phyloP scores from a whole-genome alignment of 2,888 invertebrate genomes.

The Pyrochroa serraticornis region DNA sequence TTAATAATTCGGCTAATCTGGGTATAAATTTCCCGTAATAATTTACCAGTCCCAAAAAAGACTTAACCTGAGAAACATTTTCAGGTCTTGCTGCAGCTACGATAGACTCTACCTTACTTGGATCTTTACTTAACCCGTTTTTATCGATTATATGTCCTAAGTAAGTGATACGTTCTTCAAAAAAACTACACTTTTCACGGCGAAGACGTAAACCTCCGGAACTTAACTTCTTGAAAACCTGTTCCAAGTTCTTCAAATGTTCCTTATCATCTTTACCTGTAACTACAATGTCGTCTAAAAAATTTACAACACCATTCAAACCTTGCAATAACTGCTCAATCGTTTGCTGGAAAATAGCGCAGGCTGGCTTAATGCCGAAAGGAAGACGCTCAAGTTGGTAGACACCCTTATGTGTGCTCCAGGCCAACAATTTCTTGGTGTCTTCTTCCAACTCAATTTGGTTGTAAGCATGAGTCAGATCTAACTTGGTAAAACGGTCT shows the following conservation, averaged over 20 bases:
- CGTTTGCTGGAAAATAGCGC: conserved; percentile 48
- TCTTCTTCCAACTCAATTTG: conserved; percentile 46
- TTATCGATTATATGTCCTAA: conserved; percentile 38
- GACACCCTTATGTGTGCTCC: conserved; percentile 48
- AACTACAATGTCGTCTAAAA: conserved; percentile 46
- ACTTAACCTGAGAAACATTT: conserved; percentile 20
- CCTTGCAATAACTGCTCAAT: conserved; percentile 47
- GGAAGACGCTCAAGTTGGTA: conserved; percentile 47
- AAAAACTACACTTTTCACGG: conserved; percentile 47
- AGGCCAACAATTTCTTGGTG: conserved; percentile 39
- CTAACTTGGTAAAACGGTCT: conserved; percentile 7
- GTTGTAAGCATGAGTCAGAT: conserved; percentile 41
- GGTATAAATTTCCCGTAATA: conserved; percentile 28
- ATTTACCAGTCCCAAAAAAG: conserved; percentile 27
- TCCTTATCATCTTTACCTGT: conserved; percentile 36
- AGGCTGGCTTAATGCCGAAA: conserved; percentile 45
- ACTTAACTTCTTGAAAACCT: conserved; percentile 35
- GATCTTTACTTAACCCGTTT: conserved; percentile 29
- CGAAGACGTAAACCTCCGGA: conserved; percentile 43
- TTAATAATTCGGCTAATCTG: conserved; percentile 13
- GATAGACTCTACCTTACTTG: conserved; percentile 32
- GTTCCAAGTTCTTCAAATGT: conserved; percentile 36
- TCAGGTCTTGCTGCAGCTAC: conserved; percentile 22
- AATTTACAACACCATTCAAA: conserved; percentile 41
- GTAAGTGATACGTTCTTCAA: conserved; percentile 43